These are phyloP conservation scores for Hipposideros larvatus DNA, from an alignment of 2,797 vertebrate genomes.

Conservation along the genomic window DNA sequence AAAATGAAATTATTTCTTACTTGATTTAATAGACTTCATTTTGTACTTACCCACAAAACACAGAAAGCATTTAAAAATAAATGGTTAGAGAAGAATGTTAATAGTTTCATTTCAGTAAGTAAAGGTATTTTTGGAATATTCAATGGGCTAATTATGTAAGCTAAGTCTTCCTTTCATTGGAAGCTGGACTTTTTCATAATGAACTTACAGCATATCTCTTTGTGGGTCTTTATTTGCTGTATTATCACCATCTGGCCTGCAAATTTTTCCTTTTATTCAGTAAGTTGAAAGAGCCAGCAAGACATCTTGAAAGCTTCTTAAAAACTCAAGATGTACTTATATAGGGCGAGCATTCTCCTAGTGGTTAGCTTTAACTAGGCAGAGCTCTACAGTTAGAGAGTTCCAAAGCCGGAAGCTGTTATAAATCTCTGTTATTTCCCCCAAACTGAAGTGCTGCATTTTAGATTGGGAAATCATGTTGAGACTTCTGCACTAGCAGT, in stretches of 20 bases:
- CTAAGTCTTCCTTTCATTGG: neutral
- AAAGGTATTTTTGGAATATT: slow-evolving; percentile 5
- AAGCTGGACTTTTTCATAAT: neutral
- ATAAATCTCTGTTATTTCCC: neutral
- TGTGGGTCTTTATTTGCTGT: neutral
- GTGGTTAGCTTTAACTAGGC: neutral
- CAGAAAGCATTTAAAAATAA: slow-evolving; percentile 31
- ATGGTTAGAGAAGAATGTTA: slow-evolving; percentile 11
- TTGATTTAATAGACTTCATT: neutral
- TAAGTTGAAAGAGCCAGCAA: neutral
- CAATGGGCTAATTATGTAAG: neutral
- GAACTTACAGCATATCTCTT: neutral
- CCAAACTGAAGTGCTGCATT: neutral
- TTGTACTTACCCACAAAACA: neutral
- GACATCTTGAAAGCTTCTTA: neutral
- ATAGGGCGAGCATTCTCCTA: neutral
- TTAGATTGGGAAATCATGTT: neutral
- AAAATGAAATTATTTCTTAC: slow-evolving; percentile 31
- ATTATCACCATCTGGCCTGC: neutral
- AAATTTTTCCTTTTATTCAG: neutral
- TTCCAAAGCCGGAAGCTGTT: neutral
- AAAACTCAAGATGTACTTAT: neutral
- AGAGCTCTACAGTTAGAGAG: neutral
- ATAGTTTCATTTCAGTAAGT: slow-evolving; percentile 39
- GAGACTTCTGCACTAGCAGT: neutral